A percentile compares a stretch with the other conserved stretches of the same genome.
These are phyloP conservation scores for Bos javanicus DNA, from an alignment of 2,113 vertebrate genomes.

Conservation along the genomic window DNA sequence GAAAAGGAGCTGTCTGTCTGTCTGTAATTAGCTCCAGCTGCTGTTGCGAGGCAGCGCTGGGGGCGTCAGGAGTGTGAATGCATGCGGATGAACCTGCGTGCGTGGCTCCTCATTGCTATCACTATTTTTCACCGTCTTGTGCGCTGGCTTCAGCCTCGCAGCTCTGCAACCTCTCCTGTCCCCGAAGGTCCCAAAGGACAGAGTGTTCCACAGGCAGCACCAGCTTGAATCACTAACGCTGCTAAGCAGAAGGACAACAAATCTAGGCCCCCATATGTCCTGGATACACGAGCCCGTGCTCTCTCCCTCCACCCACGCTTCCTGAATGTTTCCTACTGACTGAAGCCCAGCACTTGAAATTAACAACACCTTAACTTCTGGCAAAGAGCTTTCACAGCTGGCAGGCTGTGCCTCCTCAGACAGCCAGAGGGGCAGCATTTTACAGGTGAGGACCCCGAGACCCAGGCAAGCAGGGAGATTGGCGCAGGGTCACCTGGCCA, in stretches of 20 bases:
- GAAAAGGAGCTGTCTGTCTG: slow-evolving; percentile 48
- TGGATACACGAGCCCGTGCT: slow-evolving; percentile 33
- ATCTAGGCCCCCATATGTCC: slow-evolving; percentile 57
- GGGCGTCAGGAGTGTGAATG: slow-evolving; percentile 38
- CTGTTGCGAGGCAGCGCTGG: background rate
- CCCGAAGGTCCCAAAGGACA: slow-evolving; percentile 62
- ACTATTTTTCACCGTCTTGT: slow-evolving; percentile 48
- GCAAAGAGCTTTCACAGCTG: slow-evolving; percentile 26
- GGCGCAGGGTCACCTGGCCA: background rate
- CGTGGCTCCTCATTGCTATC: slow-evolving; percentile 56
- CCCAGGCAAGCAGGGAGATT: background rate
- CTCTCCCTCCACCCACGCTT: background rate
- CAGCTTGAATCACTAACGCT: slow-evolving; percentile 66
- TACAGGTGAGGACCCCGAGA: slow-evolving; percentile 31
- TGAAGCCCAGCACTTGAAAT: slow-evolving; percentile 32
- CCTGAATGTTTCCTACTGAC: slow-evolving; percentile 32
- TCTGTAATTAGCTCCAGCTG: slow-evolving; percentile 69
- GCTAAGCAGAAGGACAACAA: slow-evolving; percentile 59
- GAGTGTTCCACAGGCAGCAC: slow-evolving; percentile 60
- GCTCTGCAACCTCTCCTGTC: slow-evolving; percentile 46
- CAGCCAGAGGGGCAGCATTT: background rate
- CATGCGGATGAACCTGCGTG: slow-evolving; percentile 43
- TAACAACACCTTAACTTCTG: slow-evolving; percentile 28
- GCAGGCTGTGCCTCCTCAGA: background rate
- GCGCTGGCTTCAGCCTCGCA: slow-evolving; percentile 1